Conservation (phyloP, 2,113 vertebrate species). For the Toxotes chatareus region DNA sequence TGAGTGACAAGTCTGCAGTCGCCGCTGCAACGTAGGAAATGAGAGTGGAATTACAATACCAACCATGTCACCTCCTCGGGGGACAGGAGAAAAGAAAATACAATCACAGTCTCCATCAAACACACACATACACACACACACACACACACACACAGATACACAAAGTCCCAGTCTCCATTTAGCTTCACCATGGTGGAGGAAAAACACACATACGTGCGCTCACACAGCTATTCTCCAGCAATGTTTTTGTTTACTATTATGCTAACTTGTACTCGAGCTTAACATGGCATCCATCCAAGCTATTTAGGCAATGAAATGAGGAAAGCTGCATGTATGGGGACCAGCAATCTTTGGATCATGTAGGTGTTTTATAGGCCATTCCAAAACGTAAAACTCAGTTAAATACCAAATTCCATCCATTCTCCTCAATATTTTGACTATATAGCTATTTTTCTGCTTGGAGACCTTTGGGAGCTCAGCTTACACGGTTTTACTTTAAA, state of each 20-base stretch:
- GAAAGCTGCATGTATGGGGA: constrained; percentile 7
- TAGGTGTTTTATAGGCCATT: constrained; percentile 6
- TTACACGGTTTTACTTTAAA: constrained; percentile 29
- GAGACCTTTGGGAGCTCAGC: neutral
- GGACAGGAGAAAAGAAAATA: constrained; percentile 80
- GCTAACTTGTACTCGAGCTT: constrained; percentile 17
- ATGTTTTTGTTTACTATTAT: constrained; percentile 25
- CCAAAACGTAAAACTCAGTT: neutral
- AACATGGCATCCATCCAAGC: constrained; percentile 21
- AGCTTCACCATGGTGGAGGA: constrained; percentile 12
- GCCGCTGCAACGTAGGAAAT: constrained; percentile 78
- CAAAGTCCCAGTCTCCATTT: constrained; percentile 38
- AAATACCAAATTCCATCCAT: constrained; percentile 3
- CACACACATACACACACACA: constrained; percentile 35
- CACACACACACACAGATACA: constrained; percentile 16
- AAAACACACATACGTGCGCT: constrained; percentile 18
- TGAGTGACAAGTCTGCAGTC: constrained; percentile 83
- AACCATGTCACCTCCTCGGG: constrained; percentile 82
- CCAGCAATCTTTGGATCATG: neutral
- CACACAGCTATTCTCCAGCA: constrained; percentile 35
- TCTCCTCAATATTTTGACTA: neutral
- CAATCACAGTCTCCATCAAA: constrained; percentile 75
- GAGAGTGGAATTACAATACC: constrained; percentile 86
- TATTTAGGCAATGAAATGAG: constrained; percentile 11
- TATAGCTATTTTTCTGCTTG: neutral